A percentile compares a stretch with the other conserved stretches of the same genome.
These are phyloP conservation scores for Trachurus trachurus DNA, from an alignment of 2,797 vertebrate genomes.

Conservation along the genomic window DNA sequence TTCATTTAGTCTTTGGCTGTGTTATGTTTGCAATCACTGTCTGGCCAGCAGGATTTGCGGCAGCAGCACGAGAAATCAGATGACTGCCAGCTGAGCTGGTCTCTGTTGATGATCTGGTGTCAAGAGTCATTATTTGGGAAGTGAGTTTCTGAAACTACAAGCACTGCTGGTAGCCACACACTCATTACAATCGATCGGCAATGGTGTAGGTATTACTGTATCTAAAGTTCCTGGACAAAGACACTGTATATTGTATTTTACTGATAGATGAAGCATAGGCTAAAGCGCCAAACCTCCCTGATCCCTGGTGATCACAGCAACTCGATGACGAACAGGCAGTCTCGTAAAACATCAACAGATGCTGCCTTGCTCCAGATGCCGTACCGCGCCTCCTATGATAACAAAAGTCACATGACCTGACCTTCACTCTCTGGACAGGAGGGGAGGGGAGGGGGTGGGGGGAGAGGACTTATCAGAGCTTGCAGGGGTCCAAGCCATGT, in stretches of 20 bases:
- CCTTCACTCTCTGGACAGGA: slow-evolving; percentile 41
- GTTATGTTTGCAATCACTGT: slow-evolving; percentile 3
- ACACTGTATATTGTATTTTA: background rate
- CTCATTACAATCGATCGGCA: background rate
- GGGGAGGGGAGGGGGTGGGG: slow-evolving; percentile 10
- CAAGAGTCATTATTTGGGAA: background rate
- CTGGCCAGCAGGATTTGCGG: background rate
- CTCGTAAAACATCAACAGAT: slow-evolving; percentile 71
- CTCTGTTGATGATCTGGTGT: background rate
- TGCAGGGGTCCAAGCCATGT: slow-evolving; percentile 56
- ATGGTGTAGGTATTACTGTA: background rate
- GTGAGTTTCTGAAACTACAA: background rate
- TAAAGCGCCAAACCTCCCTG: slow-evolving; percentile 46
- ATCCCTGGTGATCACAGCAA: slow-evolving; percentile 51
- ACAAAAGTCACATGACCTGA: slow-evolving; percentile 71
- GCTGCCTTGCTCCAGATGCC: slow-evolving; percentile 73
- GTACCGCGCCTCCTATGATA: slow-evolving; percentile 55
- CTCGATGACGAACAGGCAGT: slow-evolving; percentile 37
- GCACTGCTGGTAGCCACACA: background rate
- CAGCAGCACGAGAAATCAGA: background rate
- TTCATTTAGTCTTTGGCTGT: background rate
- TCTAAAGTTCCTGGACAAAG: slow-evolving; percentile 24
- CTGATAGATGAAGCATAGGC: slow-evolving; percentile 20
- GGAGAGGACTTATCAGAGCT: slow-evolving; percentile 55
- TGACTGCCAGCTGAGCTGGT: background rate